Evolutionary conservation across 2,888 invertebrate species (phyloP).

Genomic region (Elmis aenea): DNA sequence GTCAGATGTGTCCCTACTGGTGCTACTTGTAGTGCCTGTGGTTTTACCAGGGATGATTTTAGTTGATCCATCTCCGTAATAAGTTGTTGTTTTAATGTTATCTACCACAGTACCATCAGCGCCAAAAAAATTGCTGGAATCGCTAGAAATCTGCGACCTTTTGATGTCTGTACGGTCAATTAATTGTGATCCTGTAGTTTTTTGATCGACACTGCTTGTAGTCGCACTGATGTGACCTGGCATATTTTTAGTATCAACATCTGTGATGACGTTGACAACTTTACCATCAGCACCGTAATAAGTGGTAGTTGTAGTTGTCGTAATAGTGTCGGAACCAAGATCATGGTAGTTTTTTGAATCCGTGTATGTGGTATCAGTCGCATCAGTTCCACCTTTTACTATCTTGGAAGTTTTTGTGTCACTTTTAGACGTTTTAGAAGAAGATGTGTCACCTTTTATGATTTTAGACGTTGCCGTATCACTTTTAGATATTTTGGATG

Average conservation of each 20-base stretch:
- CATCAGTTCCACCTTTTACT: constrained; percentile 15
- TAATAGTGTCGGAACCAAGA: constrained; percentile 25
- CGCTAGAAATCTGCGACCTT: neutral
- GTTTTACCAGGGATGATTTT: too few relatives aligned
- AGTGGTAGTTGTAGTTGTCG: constrained; percentile 39
- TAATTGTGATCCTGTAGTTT: too few relatives aligned
- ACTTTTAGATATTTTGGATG: neutral
- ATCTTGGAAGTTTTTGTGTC: constrained; percentile 11
- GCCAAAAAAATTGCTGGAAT: too few relatives aligned
- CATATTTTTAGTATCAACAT: constrained; percentile 29
- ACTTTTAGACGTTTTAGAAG: constrained; percentile 10
- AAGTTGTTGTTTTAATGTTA: too few relatives aligned
- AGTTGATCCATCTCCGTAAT: too few relatives aligned
- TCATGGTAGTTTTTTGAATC: constrained; percentile 30
- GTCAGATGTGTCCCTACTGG: too few relatives aligned
- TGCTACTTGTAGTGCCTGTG: too few relatives aligned
- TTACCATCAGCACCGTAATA: constrained; percentile 44
- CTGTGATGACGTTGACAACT: constrained; percentile 37
- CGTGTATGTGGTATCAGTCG: constrained; percentile 21
- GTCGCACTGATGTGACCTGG: constrained; percentile 1
- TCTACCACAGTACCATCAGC: too few relatives aligned
- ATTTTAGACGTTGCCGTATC: neutral
- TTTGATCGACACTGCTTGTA: neutral
- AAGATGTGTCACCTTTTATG: neutral
- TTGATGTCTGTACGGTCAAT: too few relatives aligned